phyloP scores from a whole-genome alignment of 2,797 vertebrate genomes.

The Bufotes viridis region DNA sequence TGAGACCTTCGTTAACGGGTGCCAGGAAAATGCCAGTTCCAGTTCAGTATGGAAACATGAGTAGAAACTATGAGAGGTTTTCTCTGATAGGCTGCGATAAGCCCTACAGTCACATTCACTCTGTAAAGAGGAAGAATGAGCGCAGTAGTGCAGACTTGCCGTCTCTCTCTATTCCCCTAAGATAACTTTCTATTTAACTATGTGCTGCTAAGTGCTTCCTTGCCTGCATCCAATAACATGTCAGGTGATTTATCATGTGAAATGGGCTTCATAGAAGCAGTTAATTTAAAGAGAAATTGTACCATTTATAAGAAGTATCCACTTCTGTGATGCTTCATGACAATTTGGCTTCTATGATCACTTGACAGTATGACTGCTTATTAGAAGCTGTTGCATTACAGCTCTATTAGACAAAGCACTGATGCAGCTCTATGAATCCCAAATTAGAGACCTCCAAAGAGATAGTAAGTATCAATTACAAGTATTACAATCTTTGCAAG shows the following conservation, averaged over 20 bases:
- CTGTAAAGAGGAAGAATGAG: slow-evolving; percentile 20
- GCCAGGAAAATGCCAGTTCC: slow-evolving; percentile 40
- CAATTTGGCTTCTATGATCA: neutral
- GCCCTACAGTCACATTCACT: neutral
- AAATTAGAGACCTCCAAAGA: neutral
- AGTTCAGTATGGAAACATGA: slow-evolving; percentile 1
- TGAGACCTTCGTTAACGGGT: slow-evolving; percentile 11
- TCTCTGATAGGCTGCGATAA: slow-evolving; percentile 36
- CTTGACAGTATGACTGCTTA: neutral
- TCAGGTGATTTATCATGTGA: neutral
- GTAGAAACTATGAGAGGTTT: neutral
- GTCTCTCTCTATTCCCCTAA: slow-evolving; percentile 43
- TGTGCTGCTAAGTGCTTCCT: slow-evolving; percentile 11
- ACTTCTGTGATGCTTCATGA: neutral
- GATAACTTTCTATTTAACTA: slow-evolving; percentile 8
- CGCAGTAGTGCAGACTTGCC: slow-evolving; percentile 21
- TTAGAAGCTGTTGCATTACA: neutral
- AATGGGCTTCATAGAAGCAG: neutral
- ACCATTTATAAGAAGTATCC: neutral
- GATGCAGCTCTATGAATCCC: neutral
- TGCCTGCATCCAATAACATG: neutral
- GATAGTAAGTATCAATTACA: neutral
- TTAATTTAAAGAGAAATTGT: neutral
- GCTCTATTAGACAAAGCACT: neutral
- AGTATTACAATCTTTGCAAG: neutral